These are phyloP conservation scores for Otolemur crassicaudatus DNA, from an alignment of 2,797 vertebrate genomes.

Conservation along the genomic window DNA sequence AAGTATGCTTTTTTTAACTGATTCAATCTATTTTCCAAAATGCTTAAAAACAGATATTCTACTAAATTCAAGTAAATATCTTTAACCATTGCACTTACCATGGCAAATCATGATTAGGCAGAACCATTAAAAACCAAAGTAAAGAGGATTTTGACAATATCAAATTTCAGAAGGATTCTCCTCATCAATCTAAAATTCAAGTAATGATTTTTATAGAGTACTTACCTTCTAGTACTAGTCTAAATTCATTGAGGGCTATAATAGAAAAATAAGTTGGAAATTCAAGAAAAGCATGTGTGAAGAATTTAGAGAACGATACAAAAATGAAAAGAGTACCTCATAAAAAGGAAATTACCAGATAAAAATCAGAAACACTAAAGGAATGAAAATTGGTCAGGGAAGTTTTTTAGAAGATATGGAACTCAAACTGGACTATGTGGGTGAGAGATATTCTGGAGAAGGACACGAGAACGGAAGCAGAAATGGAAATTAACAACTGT, in stretches of 20 bases:
- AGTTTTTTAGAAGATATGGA: background rate
- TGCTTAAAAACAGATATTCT: background rate
- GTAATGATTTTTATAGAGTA: background rate
- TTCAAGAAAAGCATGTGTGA: background rate
- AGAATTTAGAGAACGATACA: background rate
- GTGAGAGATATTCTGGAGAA: background rate
- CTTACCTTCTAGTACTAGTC: background rate
- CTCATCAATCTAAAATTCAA: background rate
- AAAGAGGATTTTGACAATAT: background rate
- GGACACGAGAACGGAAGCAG: background rate
- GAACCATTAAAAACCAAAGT: background rate
- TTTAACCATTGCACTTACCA: background rate
- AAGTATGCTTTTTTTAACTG: background rate
- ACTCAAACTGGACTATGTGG: background rate
- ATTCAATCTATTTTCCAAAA: background rate
- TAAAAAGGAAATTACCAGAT: background rate
- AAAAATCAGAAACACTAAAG: background rate
- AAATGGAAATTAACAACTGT: background rate
- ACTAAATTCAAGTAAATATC: background rate
- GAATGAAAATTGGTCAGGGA: background rate
- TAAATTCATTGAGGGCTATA: background rate
- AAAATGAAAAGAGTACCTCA: background rate
- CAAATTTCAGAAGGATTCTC: background rate
- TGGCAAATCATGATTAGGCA: background rate
- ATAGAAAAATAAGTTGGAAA: conserved; percentile 10